phyloP scores from a whole-genome alignment of 2,888 invertebrate species.

The Mesodorylaimus sp. region DNA sequence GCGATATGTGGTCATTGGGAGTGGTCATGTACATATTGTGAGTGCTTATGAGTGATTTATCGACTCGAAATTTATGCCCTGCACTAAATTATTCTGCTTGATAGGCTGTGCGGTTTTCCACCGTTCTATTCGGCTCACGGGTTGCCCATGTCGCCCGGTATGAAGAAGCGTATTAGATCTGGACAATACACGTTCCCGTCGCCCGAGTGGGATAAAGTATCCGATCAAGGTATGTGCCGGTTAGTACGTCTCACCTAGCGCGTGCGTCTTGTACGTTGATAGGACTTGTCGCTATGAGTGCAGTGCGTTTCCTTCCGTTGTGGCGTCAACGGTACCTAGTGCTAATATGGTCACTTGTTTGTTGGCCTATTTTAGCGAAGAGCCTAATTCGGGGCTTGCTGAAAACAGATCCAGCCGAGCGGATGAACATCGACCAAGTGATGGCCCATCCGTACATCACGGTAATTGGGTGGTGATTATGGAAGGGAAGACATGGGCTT shows the following conservation, averaged over 20 bases:
- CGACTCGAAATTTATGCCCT: too few species aligned
- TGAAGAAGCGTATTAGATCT: conserved; percentile 84
- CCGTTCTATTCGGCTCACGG: conserved; percentile 98
- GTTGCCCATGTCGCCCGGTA: conserved; percentile 89
- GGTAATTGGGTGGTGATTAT: too few species aligned
- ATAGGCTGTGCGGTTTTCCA: conserved; percentile 76
- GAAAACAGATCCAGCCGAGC: conserved; percentile 72
- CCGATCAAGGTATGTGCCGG: conserved; percentile 52
- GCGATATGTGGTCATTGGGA: conserved; percentile 96
- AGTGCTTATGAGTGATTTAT: too few species aligned
- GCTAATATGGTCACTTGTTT: conserved; percentile 6
- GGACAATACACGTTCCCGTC: conserved; percentile 94
- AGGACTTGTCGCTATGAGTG: too few species aligned
- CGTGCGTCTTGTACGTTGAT: neutral
- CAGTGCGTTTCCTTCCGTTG: too few species aligned
- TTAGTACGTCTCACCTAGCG: too few species aligned
- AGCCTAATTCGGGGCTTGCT: conserved; percentile 83
- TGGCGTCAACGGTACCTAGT: too few species aligned
- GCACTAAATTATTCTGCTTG: too few species aligned
- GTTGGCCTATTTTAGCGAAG: conserved; percentile 50
- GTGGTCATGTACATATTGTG: conserved; percentile 96
- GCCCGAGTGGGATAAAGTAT: conserved; percentile 86
- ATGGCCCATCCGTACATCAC: conserved; percentile 70
- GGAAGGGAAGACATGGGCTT: too few species aligned
- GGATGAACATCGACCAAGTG: conserved; percentile 74